These are phyloP conservation scores for Upupa epops DNA, from an alignment of 2,113 vertebrate species.

Conservation along the genomic window DNA sequence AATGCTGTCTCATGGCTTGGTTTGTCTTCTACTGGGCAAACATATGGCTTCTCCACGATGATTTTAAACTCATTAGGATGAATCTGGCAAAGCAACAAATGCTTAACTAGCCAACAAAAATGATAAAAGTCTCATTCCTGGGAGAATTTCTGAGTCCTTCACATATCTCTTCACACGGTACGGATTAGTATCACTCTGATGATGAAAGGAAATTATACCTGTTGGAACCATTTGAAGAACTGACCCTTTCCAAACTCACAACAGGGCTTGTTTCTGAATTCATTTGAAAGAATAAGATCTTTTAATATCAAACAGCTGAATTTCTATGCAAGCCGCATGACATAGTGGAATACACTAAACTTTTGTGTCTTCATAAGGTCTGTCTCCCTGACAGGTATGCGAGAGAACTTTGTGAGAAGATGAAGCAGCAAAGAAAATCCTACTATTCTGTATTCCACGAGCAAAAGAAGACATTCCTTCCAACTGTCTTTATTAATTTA, in stretches of 20 bases:
- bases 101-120: slow-evolving; percentile 2
- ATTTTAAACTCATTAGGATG: slow-evolving; percentile 2
- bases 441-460: background rate
- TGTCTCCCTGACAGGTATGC: background rate
- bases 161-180: background rate
- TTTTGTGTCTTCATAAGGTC: background rate
- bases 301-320: background rate
- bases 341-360: background rate
- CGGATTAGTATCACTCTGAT: background rate
- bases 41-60: background rate
- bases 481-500: slow-evolving; percentile 20
- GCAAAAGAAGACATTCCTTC: background rate
- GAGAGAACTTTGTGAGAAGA: background rate
- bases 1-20: background rate
- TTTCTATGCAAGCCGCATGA: background rate
- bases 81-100: slow-evolving; percentile 10
- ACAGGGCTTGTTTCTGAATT: background rate
- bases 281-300: background rate
- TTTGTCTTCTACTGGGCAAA: background rate
- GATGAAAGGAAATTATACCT: background rate
- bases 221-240: background rate
- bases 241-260: background rate
- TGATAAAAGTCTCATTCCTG: background rate
- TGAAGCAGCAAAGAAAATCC: background rate
- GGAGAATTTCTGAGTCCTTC: background rate